Conservation (phyloP, 2,888 invertebrate species). For the Euclidia mi region DNA sequence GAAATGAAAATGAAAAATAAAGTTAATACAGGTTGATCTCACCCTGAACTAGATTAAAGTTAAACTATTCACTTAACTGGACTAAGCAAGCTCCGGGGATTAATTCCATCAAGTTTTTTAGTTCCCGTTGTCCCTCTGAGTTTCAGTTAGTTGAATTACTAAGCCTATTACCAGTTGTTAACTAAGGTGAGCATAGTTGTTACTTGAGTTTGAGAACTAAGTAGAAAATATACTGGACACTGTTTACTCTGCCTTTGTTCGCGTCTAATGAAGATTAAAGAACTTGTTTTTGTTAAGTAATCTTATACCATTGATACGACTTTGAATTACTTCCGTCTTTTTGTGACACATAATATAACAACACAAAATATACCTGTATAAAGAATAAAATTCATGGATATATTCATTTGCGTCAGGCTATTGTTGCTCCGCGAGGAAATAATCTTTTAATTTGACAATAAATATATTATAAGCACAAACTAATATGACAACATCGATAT, state of each 20-base stretch:
- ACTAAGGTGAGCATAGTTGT: slow-evolving; percentile 46
- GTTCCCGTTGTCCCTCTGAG: slow-evolving; percentile 46
- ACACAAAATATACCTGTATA: too few species aligned
- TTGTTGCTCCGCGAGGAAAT: too few species aligned
- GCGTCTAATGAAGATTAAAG: neutral
- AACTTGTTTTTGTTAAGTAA: neutral
- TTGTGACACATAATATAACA: too few species aligned
- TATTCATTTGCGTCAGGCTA: too few species aligned
- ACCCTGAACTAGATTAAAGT: slow-evolving; percentile 75
- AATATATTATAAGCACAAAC: too few species aligned
- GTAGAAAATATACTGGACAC: slow-evolving; percentile 22
- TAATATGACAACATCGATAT: too few species aligned
- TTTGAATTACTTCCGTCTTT: too few species aligned
- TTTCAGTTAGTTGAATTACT: slow-evolving; percentile 61
- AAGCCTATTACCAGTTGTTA: slow-evolving; percentile 72
- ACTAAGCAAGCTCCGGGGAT: slow-evolving; percentile 62
- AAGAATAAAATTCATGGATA: too few species aligned
- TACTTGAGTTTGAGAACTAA: slow-evolving; percentile 33
- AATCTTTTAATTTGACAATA: too few species aligned
- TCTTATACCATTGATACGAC: too few species aligned
- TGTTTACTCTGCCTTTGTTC: slow-evolving; percentile 1
- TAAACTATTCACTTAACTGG: slow-evolving; percentile 71
- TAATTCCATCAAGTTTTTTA: slow-evolving; percentile 51
- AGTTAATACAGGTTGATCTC: slow-evolving; percentile 70
- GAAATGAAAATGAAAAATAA: slow-evolving; percentile 69